Conservation (phyloP, 2,113 vertebrate species). For the Spea bombifrons region DNA sequence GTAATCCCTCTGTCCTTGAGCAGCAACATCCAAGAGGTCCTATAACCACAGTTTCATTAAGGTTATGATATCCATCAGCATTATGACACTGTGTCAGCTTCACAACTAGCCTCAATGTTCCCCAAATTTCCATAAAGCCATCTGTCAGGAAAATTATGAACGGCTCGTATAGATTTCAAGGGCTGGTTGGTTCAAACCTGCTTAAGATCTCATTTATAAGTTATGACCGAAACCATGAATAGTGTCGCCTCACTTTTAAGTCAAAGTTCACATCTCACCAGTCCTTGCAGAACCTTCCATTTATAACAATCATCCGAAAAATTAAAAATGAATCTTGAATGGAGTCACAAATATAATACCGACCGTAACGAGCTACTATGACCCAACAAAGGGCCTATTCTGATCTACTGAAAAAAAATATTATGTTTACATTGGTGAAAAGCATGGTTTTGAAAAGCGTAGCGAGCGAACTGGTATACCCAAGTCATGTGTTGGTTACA, state of each 20-base stretch:
- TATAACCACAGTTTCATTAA: constrained; percentile 20
- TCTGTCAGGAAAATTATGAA: constrained; percentile 6
- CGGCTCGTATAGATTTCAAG: constrained; percentile 13
- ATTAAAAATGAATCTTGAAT: too few species aligned
- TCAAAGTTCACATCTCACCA: constrained; percentile 3
- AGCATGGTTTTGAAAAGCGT: too few species aligned
- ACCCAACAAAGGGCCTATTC: too few species aligned
- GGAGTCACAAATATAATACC: too few species aligned
- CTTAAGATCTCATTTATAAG: constrained; percentile 19
- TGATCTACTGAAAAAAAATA: too few species aligned
- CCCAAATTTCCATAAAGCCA: constrained; percentile 18
- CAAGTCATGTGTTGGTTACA: too few species aligned
- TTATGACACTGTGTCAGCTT: constrained; percentile 17
- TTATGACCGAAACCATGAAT: constrained; percentile 14
- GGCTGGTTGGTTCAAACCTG: constrained; percentile 20
- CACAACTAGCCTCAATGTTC: constrained; percentile 23
- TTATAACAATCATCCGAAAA: too few species aligned
- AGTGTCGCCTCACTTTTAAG: constrained; percentile 13
- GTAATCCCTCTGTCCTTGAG: constrained; percentile 11
- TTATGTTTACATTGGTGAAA: too few species aligned
- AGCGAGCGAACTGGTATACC: too few species aligned
- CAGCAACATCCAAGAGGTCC: background rate
- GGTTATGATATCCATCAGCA: constrained; percentile 32
- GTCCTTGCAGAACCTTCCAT: background rate
- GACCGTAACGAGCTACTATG: too few species aligned